phyloP scores from a whole-genome alignment of 2,888 invertebrate species.

The Eupithecia abbreviata region DNA sequence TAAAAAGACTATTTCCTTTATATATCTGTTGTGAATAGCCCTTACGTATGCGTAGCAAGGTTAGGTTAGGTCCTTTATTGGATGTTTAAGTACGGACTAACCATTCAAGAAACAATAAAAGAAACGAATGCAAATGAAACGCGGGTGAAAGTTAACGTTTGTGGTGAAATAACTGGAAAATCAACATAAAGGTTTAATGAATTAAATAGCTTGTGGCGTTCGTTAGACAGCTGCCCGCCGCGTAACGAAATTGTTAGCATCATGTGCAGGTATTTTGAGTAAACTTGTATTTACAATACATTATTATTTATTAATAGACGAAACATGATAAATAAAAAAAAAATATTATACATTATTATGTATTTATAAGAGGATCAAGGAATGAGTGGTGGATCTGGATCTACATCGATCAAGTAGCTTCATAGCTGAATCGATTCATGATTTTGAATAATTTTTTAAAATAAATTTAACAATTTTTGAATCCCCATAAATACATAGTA shows the following conservation, averaged over 20 bases:
- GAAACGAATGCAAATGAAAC: slow-evolving; percentile 40
- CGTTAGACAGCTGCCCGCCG: background rate
- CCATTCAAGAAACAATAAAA: slow-evolving; percentile 38
- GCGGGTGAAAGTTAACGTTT: slow-evolving; percentile 26
- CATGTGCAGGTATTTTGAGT: background rate
- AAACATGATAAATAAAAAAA: too few species aligned
- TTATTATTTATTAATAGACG: too few species aligned
- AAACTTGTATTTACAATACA: background rate
- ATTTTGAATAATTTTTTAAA: background rate
- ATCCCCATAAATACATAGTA: too few species aligned
- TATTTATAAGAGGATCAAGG: background rate
- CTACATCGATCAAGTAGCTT: background rate
- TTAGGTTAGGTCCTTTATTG: slow-evolving; percentile 27
- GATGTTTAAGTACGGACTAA: slow-evolving; percentile 33
- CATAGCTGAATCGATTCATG: background rate
- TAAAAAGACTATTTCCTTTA: slow-evolving; percentile 7
- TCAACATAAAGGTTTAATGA: slow-evolving; percentile 1
- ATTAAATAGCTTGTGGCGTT: slow-evolving; percentile 11
- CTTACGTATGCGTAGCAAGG: background rate
- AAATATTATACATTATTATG: too few species aligned
- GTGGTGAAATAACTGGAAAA: slow-evolving; percentile 19
- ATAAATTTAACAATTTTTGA: background rate
- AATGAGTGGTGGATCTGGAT: background rate
- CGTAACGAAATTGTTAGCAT: slow-evolving; percentile 1
- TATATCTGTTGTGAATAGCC: background rate